These are phyloP conservation scores for Drosophila grimshawi DNA, from an alignment of 1,140 invertebrate genomes.

Conservation along the genomic window DNA sequence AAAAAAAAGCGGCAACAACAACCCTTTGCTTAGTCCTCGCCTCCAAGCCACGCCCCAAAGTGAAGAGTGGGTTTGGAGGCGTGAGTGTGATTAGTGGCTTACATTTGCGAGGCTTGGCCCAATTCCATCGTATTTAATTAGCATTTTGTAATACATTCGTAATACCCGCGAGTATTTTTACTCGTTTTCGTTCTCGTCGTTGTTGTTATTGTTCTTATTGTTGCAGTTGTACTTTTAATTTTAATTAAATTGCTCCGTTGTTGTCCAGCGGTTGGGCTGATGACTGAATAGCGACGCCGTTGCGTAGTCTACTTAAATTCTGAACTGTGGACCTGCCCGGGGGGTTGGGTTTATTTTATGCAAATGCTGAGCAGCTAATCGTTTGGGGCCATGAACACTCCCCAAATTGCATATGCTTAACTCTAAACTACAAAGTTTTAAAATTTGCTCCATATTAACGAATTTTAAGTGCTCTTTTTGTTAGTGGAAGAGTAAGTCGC, in stretches of 20 bases:
- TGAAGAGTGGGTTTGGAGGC: neutral
- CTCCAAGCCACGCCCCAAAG: constrained; percentile 17
- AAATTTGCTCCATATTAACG: neutral
- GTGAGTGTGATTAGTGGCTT: constrained; percentile 69
- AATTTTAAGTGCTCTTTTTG: neutral
- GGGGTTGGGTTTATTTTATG: constrained; percentile 24
- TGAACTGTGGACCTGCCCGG: neutral
- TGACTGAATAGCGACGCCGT: constrained; percentile 19
- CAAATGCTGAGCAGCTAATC: constrained; percentile 38
- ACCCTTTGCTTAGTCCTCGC: neutral
- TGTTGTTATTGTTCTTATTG: constrained; percentile 12
- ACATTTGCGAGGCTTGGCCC: constrained; percentile 68
- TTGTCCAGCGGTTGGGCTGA: constrained; percentile 14
- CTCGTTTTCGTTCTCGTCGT: constrained; percentile 5
- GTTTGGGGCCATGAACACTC: constrained; percentile 38
- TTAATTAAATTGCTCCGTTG: constrained; percentile 60
- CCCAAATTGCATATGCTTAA: constrained; percentile 23
- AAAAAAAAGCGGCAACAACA: neutral
- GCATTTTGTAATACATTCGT: constrained; percentile 79
- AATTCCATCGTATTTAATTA: constrained; percentile 77
- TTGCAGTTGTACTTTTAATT: constrained; percentile 62
- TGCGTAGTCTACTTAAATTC: constrained; percentile 8
- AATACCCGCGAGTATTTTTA: constrained; percentile 69
- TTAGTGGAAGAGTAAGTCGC: neutral
- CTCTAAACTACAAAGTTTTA: neutral